Conservation (phyloP, 2,888 invertebrate species). For the Drosophila atripex region DNA sequence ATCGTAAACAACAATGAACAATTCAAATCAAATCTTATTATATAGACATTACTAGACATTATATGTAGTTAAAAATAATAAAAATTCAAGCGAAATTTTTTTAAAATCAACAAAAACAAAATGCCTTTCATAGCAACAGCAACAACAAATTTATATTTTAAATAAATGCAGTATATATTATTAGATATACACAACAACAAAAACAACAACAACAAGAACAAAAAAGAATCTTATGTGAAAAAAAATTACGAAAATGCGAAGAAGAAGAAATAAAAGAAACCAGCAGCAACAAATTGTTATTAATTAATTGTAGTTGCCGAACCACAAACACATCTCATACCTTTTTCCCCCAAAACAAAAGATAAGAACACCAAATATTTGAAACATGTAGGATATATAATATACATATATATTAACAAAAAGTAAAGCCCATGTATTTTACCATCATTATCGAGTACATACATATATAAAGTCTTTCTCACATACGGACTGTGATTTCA, state of each 20-base stretch:
- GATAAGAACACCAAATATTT: slow-evolving; percentile 24
- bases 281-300: slow-evolving; percentile 42
- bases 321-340: slow-evolving; percentile 16
- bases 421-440: slow-evolving; percentile 39
- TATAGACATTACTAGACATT: slow-evolving; percentile 65
- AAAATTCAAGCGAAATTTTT: slow-evolving; percentile 52
- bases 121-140: slow-evolving; percentile 67
- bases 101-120: slow-evolving; percentile 49
- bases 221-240: slow-evolving; percentile 16
- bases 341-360: slow-evolving; percentile 4
- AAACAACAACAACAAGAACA: slow-evolving; percentile 14
- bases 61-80: slow-evolving; percentile 60
- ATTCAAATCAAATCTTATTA: slow-evolving; percentile 75
- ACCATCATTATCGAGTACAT: slow-evolving; percentile 70
- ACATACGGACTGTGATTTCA: slow-evolving; percentile 84
- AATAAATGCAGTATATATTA: slow-evolving; percentile 56
- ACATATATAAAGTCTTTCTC: slow-evolving; percentile 81
- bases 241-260: slow-evolving; percentile 12
- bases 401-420: slow-evolving; percentile 34
- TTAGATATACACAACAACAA: slow-evolving; percentile 32
- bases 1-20: slow-evolving; percentile 46
- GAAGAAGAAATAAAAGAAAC: slow-evolving; percentile 25
- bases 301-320: slow-evolving; percentile 46
- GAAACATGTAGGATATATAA: slow-evolving; percentile 33
- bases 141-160: slow-evolving; percentile 68